Base-by-base conservation (phyloP, 2,888 invertebrate species). In the Agonopterix heracliana region DNA sequence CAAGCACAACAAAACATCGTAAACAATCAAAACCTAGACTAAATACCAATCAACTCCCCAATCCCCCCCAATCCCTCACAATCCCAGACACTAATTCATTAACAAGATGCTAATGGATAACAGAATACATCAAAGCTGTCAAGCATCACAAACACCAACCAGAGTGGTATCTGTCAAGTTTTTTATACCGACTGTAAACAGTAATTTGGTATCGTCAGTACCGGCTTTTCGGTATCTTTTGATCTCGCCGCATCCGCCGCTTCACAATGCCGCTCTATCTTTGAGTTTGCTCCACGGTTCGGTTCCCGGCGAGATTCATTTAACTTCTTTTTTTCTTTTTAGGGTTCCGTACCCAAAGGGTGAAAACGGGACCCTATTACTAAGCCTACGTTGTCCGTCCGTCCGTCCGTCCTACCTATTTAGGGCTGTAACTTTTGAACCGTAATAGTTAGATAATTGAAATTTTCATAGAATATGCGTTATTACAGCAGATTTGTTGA, bases 201-300 rank as follows among this genome's bases (percentile, higher is more conserved):
- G 74, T 47, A 71, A 74, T 78, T 76, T 73, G 74, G 75, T 68
- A 64, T 61, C 66, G 71, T 66, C 74, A 74, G 38, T 34, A 9
- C 26, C 26, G 49, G 34, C 45, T 36, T 45, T 51, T 54, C 47
- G 43, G 53, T 36, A 40, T 44, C 50, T 12, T 86, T 86, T 85
- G 82, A 85, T 79, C 74, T 73, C 60, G 70, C 82, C 82, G 85
- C 82, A 81, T 85, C 85, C 85, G 85, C 68, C 66, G 70, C 60
- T 64, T 5, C 65, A 81, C 81, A 81, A 81, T 76, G 74, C 63
- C 67, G 64, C 64, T 64, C 73, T 75, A 74, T 76, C 74, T 26
- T 26, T 26, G 26, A 26, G 26, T 26, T 26, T 67, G 64, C 9
- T 9, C 41, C 13, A 13, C 9, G 63, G 65, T 52, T 54, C 48